phyloP scores from a whole-genome alignment of 2,888 invertebrate species.

The Azorinus chamasolen region DNA sequence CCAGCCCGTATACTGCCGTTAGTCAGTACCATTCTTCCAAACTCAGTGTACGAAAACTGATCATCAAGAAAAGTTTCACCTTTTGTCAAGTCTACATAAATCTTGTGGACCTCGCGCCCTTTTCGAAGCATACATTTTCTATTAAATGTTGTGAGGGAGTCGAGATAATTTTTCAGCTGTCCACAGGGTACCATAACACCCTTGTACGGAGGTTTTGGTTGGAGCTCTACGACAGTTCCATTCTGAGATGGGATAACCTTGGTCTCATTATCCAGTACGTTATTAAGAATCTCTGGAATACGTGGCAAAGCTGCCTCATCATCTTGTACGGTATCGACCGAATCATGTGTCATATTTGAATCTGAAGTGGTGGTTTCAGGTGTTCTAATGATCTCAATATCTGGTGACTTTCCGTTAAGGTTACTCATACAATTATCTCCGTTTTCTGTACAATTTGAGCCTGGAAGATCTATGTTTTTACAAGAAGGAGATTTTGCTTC shows the following conservation, averaged over 20 bases:
- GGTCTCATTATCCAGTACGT: slow-evolving; percentile 11
- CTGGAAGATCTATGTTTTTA: no score
- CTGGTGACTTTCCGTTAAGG: no score
- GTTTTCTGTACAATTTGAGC: no score
- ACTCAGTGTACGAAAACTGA: slow-evolving; percentile 80
- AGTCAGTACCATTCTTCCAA: slow-evolving; percentile 79
- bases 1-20: slow-evolving; percentile 80
- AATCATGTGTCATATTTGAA: no score
- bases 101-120: slow-evolving; percentile 81
- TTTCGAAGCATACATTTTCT: slow-evolving; percentile 81
- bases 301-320: slow-evolving; percentile 9
- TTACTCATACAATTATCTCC: no score
- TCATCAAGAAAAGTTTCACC: slow-evolving; percentile 80
- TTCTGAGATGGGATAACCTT: neutral
- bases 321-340: no score
- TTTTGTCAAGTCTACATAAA: slow-evolving; percentile 80
- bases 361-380: no score
- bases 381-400: no score
- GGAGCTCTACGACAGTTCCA: slow-evolving; percentile 5
- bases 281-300: slow-evolving; percentile 35
- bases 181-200: slow-evolving; percentile 79
- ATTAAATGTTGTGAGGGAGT: slow-evolving; percentile 76
- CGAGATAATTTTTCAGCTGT: slow-evolving; percentile 76
- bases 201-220: slow-evolving; percentile 70
- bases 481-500: no score